phyloP scores from a whole-genome alignment of 2,113 vertebrate species.

The Gobius niger region DNA sequence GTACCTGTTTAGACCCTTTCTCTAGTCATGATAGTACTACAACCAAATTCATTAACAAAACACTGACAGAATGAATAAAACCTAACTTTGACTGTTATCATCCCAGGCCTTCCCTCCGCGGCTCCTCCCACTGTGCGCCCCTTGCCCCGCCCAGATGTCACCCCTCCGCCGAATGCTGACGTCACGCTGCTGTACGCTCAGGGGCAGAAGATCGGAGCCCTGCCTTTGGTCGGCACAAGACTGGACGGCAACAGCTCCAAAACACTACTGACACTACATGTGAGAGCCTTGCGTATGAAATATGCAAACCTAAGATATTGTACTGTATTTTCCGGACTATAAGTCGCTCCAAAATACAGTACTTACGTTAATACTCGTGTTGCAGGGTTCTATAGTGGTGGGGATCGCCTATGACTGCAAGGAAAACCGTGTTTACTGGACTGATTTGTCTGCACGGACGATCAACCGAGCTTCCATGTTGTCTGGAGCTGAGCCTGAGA shows the following conservation, averaged over 20 bases:
- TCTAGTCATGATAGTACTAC: too few species aligned
- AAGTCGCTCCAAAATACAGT: too few species aligned
- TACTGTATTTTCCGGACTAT: not conserved
- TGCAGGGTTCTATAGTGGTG: constrained; percentile 94
- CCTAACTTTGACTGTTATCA: not conserved
- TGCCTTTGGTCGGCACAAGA: constrained; percentile 87
- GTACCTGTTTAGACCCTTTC: too few species aligned
- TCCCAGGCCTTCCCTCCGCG: constrained; percentile 84
- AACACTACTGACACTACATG: constrained; percentile 88
- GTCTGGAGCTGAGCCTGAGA: constrained; percentile 87
- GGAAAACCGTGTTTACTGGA: constrained; percentile 92
- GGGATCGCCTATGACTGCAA: constrained; percentile 91
- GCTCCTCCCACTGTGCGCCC: constrained; percentile 81
- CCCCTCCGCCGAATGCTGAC: constrained; percentile 72
- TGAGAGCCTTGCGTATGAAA: constrained; percentile 47
- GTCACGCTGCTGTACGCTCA: constrained; percentile 92
- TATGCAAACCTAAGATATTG: not conserved
- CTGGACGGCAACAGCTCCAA: constrained; percentile 81
- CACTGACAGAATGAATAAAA: not conserved
- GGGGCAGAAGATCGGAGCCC: constrained; percentile 90
- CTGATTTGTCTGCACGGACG: constrained; percentile 87
- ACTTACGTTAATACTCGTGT: constrained; percentile 6
- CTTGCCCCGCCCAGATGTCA: constrained; percentile 83
- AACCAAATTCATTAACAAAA: too few species aligned
- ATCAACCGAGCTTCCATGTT: constrained; percentile 85